Evolutionary conservation across 2,888 invertebrate genomes (phyloP).

Genomic region (Drosophila borborema): DNA sequence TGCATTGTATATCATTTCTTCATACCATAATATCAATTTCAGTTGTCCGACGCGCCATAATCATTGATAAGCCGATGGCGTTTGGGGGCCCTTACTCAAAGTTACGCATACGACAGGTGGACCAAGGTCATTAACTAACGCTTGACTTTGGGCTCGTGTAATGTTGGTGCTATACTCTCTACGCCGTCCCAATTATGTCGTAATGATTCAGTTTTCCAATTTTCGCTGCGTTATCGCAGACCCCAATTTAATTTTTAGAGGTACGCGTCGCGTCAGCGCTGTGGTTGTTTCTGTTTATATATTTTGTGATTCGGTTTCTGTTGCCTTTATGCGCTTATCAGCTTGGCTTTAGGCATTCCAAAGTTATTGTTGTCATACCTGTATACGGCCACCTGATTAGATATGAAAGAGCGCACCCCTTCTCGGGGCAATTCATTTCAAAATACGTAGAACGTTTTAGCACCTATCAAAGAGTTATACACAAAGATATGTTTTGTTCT

Average conservation of each 20-base stretch:
- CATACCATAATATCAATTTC: slow-evolving; percentile 41
- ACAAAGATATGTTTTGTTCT: background rate
- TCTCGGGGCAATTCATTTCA: slow-evolving; percentile 26
- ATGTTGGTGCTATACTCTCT: background rate
- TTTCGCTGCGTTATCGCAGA: slow-evolving; percentile 38
- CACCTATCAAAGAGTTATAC: background rate
- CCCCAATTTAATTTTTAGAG: slow-evolving; percentile 32
- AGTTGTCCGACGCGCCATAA: slow-evolving; percentile 30
- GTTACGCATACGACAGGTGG: slow-evolving; percentile 75
- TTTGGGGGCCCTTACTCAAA: slow-evolving; percentile 24
- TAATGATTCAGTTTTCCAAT: slow-evolving; percentile 72
- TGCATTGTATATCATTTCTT: slow-evolving; percentile 36
- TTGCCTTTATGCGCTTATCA: slow-evolving; percentile 44
- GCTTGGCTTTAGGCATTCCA: slow-evolving; percentile 70
- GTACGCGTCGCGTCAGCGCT: slow-evolving; percentile 24
- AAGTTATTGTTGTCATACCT: slow-evolving; percentile 45
- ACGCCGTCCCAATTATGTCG: slow-evolving; percentile 49
- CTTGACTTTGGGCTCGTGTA: slow-evolving; percentile 55
- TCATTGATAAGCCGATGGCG: slow-evolving; percentile 45
- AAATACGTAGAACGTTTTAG: slow-evolving; percentile 26
- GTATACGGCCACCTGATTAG: slow-evolving; percentile 41
- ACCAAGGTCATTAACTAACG: slow-evolving; percentile 78
- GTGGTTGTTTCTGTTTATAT: slow-evolving; percentile 36
- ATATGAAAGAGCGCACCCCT: slow-evolving; percentile 54
- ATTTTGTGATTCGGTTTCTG: slow-evolving; percentile 26